Percentiles rank a stretch among this genome's conserved stretches.
Conservation (phyloP, 2,797 vertebrate species). For the Tapirus indicus region DNA sequence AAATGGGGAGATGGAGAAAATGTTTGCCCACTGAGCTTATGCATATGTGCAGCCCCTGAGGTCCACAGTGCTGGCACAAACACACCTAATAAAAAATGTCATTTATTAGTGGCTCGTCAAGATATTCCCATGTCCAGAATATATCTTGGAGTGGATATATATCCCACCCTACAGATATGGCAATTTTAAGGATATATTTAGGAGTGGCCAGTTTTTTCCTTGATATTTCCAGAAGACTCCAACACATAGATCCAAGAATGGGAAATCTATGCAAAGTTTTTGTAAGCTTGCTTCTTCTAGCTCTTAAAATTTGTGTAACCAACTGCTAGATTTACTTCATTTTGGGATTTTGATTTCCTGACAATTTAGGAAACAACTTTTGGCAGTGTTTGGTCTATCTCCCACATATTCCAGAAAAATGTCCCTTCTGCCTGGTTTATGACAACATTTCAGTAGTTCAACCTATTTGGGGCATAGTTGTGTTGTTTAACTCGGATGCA, state of each 20-base stretch:
- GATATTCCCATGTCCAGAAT: background rate
- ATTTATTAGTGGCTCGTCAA: background rate
- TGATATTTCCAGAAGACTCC: conserved; percentile 22
- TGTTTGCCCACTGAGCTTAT: background rate
- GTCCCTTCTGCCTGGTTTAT: conserved; percentile 17
- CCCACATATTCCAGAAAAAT: background rate
- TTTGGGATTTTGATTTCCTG: conserved; percentile 59
- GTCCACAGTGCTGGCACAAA: background rate
- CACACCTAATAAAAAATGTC: background rate
- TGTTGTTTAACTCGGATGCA: conserved; percentile 24
- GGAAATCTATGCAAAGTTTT: conserved; percentile 38
- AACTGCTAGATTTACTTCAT: background rate
- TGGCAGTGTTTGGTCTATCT: background rate
- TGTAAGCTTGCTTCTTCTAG: conserved; percentile 24
- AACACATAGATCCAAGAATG: background rate
- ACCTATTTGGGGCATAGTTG: conserved; percentile 28
- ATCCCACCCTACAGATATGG: background rate
- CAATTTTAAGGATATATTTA: conserved; percentile 11
- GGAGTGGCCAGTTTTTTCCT: background rate
- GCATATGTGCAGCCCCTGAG: background rate
- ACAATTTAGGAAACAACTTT: conserved; percentile 30
- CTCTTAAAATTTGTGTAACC: conserved; percentile 25
- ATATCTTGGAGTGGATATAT: background rate
- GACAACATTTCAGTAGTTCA: conserved; percentile 62
- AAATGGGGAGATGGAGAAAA: background rate